phyloP scores from a whole-genome alignment of 64 coral and sea anemone species.

The Platygyra sinensis region DNA sequence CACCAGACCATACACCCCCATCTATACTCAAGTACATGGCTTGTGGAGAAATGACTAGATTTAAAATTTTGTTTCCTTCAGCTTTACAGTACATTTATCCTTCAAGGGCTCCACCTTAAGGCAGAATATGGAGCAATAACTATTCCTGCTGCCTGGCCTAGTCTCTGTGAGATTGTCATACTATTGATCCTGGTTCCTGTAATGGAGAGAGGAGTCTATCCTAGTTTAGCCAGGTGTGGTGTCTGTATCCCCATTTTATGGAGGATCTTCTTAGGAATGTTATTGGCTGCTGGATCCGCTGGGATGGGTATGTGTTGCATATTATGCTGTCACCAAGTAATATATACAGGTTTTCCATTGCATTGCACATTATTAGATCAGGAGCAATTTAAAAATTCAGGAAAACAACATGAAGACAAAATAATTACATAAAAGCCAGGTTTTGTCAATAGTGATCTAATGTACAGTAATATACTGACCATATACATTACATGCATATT shows the following conservation, averaged over 20 bases:
- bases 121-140: constrained; percentile 34
- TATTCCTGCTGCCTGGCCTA: constrained; percentile 56
- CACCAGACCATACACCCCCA: too few relatives aligned
- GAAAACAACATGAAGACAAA: too few relatives aligned
- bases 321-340: too few relatives aligned
- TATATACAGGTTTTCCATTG: too few relatives aligned
- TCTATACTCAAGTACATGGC: too few relatives aligned
- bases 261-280: constrained; percentile 53
- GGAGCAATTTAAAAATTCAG: too few relatives aligned
- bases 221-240: constrained; percentile 6
- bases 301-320: constrained; percentile 48
- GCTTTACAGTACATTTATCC: constrained; percentile 69
- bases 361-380: too few relatives aligned
- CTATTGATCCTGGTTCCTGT: constrained; percentile 45
- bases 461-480: too few relatives aligned
- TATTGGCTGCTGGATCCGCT: constrained; percentile 43
- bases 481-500: too few relatives aligned
- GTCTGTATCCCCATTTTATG: constrained; percentile 25
- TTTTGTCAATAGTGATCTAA: too few relatives aligned
- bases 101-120: constrained; percentile 66
- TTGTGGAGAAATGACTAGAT: not conserved
- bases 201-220: constrained; percentile 53
- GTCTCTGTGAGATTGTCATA: constrained; percentile 58
- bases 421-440: too few relatives aligned
- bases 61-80: not conserved